phyloP scores from a whole-genome alignment of 2,797 vertebrate genomes.

The Lateolabrax maculatus region DNA sequence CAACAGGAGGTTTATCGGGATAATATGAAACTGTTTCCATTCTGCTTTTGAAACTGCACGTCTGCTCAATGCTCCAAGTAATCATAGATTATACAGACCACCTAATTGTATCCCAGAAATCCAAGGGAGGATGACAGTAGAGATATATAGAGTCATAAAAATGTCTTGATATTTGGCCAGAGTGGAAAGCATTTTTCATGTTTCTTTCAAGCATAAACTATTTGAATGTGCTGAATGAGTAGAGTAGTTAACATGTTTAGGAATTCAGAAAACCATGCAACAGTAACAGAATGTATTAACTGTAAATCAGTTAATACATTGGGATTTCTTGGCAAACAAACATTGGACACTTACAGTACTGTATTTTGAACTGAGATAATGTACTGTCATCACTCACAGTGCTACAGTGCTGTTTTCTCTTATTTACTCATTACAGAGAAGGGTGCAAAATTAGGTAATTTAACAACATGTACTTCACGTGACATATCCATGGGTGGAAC shows the following conservation, averaged over 20 bases:
- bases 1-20: slow-evolving; percentile 27
- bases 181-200: slow-evolving; percentile 23
- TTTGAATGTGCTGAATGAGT: slow-evolving; percentile 15
- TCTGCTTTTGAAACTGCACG: slow-evolving; percentile 33
- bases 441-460: neutral
- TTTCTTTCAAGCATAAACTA: slow-evolving; percentile 33
- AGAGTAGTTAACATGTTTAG: neutral
- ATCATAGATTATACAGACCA: slow-evolving; percentile 46
- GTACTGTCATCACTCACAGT: neutral
- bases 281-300: neutral
- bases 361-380: slow-evolving; percentile 4
- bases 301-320: neutral
- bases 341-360: neutral
- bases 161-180: slow-evolving; percentile 30
- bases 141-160: slow-evolving; percentile 54
- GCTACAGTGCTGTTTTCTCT: neutral
- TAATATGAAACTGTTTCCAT: slow-evolving; percentile 63
- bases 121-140: slow-evolving; percentile 30
- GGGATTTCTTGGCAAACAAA: neutral
- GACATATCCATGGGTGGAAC: neutral
- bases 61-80: slow-evolving; percentile 30
- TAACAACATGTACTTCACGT: neutral
- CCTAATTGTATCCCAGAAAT: slow-evolving; percentile 32
- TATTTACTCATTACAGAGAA: neutral
- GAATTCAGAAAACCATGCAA: neutral